Percentiles rank a stretch among this genome's conserved stretches.
These are phyloP conservation scores for Myripristis jacobus DNA, from an alignment of 2,797 vertebrate species.

Conservation along the genomic window DNA sequence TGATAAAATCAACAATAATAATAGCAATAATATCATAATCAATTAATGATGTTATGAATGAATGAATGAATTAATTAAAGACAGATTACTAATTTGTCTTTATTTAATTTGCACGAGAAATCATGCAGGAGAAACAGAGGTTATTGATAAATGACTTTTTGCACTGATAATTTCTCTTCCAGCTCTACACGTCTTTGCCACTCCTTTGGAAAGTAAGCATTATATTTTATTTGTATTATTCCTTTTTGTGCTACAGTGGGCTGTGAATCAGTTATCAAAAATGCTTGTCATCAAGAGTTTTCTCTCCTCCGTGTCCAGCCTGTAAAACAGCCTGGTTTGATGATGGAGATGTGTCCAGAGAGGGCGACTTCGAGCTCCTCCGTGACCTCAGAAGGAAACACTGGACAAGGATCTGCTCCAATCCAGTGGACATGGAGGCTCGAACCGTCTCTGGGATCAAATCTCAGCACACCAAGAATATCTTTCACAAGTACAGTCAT, in stretches of 20 bases:
- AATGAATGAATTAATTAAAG: too few species aligned
- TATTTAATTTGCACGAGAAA: background rate
- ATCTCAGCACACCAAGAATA: slow-evolving; percentile 42
- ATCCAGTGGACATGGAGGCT: slow-evolving; percentile 57
- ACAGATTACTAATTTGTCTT: background rate
- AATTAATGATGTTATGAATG: too few species aligned
- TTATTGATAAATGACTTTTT: background rate
- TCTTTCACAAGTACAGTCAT: slow-evolving; percentile 55
- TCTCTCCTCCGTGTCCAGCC: slow-evolving; percentile 21
- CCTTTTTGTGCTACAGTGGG: too few species aligned
- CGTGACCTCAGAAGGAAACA: slow-evolving; percentile 48
- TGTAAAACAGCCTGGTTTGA: slow-evolving; percentile 68
- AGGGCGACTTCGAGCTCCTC: slow-evolving; percentile 51
- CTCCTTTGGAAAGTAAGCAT: slow-evolving; percentile 45
- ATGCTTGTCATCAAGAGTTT: background rate
- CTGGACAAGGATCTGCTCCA: slow-evolving; percentile 30
- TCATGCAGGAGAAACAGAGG: too few species aligned
- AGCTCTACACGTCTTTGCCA: slow-evolving; percentile 23
- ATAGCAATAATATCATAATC: too few species aligned
- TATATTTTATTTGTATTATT: too few species aligned
- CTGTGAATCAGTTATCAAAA: background rate
- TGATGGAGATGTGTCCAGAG: slow-evolving; percentile 31
- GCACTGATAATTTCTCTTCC: background rate
- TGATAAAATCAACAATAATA: slow-evolving; percentile 30
- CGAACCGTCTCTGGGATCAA: slow-evolving; percentile 53